phyloP scores from a whole-genome alignment of 2,888 invertebrate species.

The Protonemura montana region DNA sequence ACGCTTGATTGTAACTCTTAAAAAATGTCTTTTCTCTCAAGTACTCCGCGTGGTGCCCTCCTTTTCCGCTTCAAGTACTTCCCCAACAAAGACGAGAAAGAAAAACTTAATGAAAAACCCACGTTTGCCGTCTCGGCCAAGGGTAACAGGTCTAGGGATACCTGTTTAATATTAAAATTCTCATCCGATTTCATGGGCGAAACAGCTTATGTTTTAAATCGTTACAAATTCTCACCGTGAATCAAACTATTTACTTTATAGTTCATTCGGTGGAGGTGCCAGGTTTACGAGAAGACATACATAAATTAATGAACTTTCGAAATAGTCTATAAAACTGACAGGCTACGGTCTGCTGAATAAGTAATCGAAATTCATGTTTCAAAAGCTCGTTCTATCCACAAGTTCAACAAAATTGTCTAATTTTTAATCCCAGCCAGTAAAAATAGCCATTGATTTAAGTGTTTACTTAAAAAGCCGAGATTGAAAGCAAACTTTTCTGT shows the following conservation, averaged over 20 bases:
- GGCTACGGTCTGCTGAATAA: neutral
- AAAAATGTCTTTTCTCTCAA: constrained; percentile 44
- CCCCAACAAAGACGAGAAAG: constrained; percentile 48
- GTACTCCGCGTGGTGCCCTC: constrained; percentile 40
- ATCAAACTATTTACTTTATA: neutral
- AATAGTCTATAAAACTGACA: neutral
- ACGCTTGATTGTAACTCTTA: constrained; percentile 49
- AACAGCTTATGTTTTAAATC: too few species aligned
- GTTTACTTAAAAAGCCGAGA: constrained; percentile 27
- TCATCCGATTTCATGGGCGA: neutral
- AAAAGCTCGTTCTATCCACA: neutral
- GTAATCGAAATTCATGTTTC: neutral
- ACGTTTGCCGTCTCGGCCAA: constrained; percentile 46
- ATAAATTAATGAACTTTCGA: neutral
- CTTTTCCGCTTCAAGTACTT: constrained; percentile 49
- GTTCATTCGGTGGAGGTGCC: neutral
- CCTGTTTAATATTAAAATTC: neutral
- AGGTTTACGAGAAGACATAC: neutral
- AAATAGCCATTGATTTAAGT: constrained; percentile 29
- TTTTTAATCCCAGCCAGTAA: constrained; percentile 10
- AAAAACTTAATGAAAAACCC: constrained; percentile 49
- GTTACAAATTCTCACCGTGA: too few species aligned
- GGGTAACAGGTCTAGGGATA: constrained; percentile 24
- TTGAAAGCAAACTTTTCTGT: constrained; percentile 24
- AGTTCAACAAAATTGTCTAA: constrained; percentile 1